Conservation (phyloP, 2,888 invertebrate genomes). For the Griposia aprilina region DNA sequence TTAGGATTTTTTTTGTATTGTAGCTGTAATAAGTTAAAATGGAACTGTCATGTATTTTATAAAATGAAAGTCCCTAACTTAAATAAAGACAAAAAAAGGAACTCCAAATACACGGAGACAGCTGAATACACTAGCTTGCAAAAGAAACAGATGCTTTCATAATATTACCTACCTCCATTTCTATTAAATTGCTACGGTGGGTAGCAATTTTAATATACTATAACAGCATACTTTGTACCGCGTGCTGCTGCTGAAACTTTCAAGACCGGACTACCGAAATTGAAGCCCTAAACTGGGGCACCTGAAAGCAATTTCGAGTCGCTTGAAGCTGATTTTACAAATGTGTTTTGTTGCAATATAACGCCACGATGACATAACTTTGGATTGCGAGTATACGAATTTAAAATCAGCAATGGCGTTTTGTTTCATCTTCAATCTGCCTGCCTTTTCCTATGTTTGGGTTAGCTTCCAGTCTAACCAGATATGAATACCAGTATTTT, state of each 20-base stretch:
- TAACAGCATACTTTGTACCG: constrained; percentile 17
- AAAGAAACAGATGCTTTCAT: background rate
- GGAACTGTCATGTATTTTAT: too few relatives aligned
- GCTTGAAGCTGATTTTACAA: constrained; percentile 45
- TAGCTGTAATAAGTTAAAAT: too few relatives aligned
- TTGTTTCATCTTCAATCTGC: background rate
- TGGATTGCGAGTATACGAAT: background rate
- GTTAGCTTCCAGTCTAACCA: background rate
- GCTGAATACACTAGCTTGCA: too few relatives aligned
- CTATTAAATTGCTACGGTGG: background rate
- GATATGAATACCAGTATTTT: background rate
- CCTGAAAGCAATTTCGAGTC: constrained; percentile 54
- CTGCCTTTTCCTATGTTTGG: background rate
- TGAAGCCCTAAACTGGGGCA: constrained; percentile 47
- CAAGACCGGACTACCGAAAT: constrained; percentile 54
- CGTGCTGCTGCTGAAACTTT: constrained; percentile 37
- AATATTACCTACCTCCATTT: constrained; percentile 5
- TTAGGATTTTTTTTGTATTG: too few relatives aligned
- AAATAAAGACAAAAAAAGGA: too few relatives aligned
- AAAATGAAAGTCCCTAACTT: too few relatives aligned
- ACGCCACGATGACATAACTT: constrained; percentile 10
- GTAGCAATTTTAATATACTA: constrained; percentile 14
- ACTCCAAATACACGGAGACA: background rate
- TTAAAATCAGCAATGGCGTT: background rate
- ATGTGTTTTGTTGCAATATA: constrained; percentile 39